phyloP scores from a whole-genome alignment of 1,140 invertebrate species.

The Triops longicaudatus region DNA sequence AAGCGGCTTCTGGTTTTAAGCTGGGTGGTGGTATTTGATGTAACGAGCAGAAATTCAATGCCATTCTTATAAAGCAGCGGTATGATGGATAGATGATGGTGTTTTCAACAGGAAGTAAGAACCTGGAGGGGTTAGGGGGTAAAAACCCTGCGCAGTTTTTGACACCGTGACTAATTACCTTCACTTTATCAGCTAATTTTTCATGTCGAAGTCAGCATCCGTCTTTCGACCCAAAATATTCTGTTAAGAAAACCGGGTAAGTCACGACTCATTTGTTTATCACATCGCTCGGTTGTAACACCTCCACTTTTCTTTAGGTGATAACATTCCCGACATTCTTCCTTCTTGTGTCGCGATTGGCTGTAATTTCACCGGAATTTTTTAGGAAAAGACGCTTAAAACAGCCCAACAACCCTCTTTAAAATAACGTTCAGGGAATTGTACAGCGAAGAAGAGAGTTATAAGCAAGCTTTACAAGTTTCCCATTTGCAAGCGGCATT shows the following conservation, averaged over 20 bases:
- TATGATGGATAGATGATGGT: neutral
- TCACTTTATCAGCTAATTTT: neutral
- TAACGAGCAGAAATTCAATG: constrained; percentile 3
- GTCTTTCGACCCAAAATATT: neutral
- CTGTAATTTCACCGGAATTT: neutral
- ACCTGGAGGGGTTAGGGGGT: neutral
- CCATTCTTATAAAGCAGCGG: neutral
- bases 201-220: neutral
- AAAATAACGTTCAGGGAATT: neutral
- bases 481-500: neutral
- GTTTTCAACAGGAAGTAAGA: neutral
- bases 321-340: neutral
- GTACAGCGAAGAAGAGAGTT: neutral
- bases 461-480: neutral
- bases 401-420: neutral
- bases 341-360: neutral
- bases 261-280: neutral
- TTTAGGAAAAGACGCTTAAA: neutral
- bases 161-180: constrained; percentile 3
- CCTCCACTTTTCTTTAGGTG: neutral
- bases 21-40: neutral
- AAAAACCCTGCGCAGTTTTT: neutral
- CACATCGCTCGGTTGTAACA: neutral
- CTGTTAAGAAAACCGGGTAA: neutral
- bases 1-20: neutral